Base-by-base conservation (phyloP, 2,797 vertebrate species). In the Pyrocephalus nanus region DNA sequence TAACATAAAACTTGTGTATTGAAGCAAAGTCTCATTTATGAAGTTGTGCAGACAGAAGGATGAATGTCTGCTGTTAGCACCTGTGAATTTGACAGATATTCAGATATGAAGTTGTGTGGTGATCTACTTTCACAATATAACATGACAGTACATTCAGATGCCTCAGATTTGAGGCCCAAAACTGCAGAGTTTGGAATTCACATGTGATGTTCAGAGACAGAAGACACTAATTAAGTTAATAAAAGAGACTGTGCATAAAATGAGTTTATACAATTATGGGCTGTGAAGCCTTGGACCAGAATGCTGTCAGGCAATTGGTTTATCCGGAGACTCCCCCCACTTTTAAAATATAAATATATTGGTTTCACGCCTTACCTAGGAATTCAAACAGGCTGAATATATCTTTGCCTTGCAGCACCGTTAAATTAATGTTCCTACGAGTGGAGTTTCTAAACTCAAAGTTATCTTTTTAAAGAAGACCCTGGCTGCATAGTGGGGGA, bases 391-490 rank as follows among this genome's bases (percentile, higher is more conserved):
- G 87, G 82, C 38, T 70, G 47, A 85, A 89, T 70, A 23, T 61
- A 66, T 94, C 80, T 84, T 93, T 89, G 77, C 67, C 54, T 92
- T 82, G 48, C 84, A 93, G 92, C 61, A 70, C 40, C 19, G 14
- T 75, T 89, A 54, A 81, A 50, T 34, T 51, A 81, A 48, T 47
- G 48, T 85, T 93, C 77, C 69, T 79, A 25, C 72, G 79, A 53
- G n/a, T 70, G 2, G 4, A 42, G 51, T 66, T 73, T 58, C 42
- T 90, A 69, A 76, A 53, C 51, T 65, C 61, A 67, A 78, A 50
- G 71, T 72, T 73, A 47, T 89, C 60, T 75, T 75, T 94, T 86
- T 74, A 72, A 90, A 95, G 92, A 88, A 29, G 65, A 95, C 15
- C 42, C 26, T 72, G 23, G 45, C 30, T 61, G 15, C 64, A 25